Evolutionary conservation across 2,113 vertebrate species (phyloP).

Genomic region (Ceyx cyanopectus): DNA sequence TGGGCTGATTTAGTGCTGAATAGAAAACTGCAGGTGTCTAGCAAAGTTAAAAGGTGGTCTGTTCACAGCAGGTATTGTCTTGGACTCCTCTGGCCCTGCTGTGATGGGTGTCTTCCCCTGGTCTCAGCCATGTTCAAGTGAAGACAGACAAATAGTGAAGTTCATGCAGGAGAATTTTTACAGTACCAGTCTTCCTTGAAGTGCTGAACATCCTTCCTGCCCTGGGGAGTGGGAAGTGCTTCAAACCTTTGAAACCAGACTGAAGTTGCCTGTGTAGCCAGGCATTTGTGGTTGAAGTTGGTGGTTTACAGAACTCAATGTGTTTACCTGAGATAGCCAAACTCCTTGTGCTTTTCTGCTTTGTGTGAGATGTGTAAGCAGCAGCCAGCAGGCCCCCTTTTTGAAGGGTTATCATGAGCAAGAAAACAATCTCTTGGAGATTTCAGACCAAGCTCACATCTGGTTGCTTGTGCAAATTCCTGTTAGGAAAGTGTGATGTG

Average conservation of each 20-base stretch:
- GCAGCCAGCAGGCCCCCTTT: neutral
- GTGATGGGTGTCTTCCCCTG: neutral
- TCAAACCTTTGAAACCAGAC: neutral
- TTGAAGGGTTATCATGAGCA: neutral
- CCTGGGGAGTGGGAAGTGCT: rapidly evolving
- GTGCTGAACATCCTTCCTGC: neutral
- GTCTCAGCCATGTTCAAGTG: neutral
- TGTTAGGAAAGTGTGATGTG: rapidly evolving
- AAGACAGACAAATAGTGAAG: neutral
- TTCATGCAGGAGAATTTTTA: neutral
- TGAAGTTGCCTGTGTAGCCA: neutral
- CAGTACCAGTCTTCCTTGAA: neutral
- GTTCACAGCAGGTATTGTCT: rapidly evolving
- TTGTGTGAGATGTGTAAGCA: rapidly evolving
- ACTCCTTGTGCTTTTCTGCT: neutral
- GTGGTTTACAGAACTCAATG: neutral
- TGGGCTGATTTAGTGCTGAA: neutral
- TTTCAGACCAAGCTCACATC: neutral
- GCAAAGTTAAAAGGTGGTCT: neutral
- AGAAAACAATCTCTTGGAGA: neutral
- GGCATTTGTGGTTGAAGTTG: too few relatives aligned
- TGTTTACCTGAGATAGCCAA: too few relatives aligned
- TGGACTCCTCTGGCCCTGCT: neutral
- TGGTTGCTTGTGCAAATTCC: neutral
- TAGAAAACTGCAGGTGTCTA: neutral